Evolutionary conservation across 2,797 vertebrate genomes (phyloP).

Genomic region (Myotis vivesi): DNA sequence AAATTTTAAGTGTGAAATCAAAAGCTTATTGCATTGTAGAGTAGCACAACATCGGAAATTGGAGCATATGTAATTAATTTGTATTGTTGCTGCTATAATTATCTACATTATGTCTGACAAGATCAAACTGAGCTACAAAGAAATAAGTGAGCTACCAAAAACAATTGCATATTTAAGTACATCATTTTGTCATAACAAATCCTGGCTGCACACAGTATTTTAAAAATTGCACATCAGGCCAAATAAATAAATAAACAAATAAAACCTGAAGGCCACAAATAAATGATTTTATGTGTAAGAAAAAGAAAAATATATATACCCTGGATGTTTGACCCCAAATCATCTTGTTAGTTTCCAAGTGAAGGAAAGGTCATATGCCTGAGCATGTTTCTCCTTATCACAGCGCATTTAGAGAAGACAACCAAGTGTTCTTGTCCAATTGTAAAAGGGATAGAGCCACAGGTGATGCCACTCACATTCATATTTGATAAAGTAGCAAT

Average conservation of each 20-base stretch:
- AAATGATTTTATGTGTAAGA: constrained; percentile 17
- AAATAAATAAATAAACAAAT: background rate
- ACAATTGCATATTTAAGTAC: constrained; percentile 49
- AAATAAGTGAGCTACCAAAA: constrained; percentile 61
- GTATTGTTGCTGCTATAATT: constrained; percentile 51
- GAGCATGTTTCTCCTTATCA: background rate
- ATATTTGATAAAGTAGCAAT: background rate
- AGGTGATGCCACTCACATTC: background rate
- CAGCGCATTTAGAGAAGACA: background rate
- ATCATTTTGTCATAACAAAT: constrained; percentile 44
- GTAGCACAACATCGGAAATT: constrained; percentile 48
- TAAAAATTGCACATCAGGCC: constrained; percentile 40
- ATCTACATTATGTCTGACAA: constrained; percentile 50
- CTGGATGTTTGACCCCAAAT: background rate
- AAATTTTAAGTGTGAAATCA: constrained; percentile 27
- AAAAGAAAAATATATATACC: background rate
- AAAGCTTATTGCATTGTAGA: background rate
- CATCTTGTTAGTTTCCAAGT: background rate
- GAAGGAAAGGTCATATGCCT: background rate
- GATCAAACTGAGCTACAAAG: constrained; percentile 53
- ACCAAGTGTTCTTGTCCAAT: background rate
- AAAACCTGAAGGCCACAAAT: background rate
- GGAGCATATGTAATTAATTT: constrained; percentile 62
- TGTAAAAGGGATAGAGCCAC: background rate
- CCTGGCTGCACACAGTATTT: background rate